Percentiles rank a stretch among this genome's conserved stretches.
phyloP scores from a whole-genome alignment of 2,797 vertebrate species.

The Tauraco hartlaubi region DNA sequence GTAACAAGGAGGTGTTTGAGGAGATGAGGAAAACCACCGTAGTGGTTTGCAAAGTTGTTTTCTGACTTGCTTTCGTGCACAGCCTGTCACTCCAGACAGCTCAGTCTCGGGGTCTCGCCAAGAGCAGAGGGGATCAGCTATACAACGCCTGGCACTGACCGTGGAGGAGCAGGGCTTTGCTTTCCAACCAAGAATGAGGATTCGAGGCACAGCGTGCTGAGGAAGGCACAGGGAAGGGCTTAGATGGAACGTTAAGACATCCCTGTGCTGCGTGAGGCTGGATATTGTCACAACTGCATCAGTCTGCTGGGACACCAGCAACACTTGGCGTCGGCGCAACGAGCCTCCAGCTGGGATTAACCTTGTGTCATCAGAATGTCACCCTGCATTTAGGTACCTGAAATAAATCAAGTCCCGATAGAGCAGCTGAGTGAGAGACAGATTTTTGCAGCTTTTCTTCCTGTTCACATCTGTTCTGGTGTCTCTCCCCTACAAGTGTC shows the following conservation, averaged over 20 bases:
- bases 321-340: fast-evolving
- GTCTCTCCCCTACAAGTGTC: neutral
- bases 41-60: neutral
- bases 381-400: neutral
- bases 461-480: neutral
- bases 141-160: neutral
- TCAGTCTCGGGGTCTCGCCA: neutral
- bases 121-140: neutral
- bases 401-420: neutral
- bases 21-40: neutral
- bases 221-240: neutral
- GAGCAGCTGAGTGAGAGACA: neutral
- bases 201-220: neutral
- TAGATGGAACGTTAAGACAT: neutral
- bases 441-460: neutral
- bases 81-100: neutral
- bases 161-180: neutral
- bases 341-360: neutral
- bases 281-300: neutral
- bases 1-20: constrained; percentile 22
- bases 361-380: neutral
- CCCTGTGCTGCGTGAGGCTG: neutral
- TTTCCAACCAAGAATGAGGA: neutral
- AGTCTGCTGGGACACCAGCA: neutral
- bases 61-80: neutral